Percentiles rank a stretch among this genome's conserved stretches.
Conservation (phyloP, 2,888 invertebrate genomes). For the Panzeria rudis region DNA sequence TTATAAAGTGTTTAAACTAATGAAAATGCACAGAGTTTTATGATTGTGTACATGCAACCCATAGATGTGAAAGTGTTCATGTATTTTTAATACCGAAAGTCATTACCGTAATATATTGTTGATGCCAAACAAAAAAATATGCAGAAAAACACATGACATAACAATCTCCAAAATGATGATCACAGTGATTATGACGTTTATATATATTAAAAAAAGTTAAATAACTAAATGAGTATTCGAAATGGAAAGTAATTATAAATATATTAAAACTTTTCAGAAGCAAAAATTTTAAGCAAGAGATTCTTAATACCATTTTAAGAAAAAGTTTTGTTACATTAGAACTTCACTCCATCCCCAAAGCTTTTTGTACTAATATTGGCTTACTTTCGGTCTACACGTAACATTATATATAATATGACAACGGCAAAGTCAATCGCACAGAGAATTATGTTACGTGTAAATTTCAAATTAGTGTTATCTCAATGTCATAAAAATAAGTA, state of each 20-base stretch:
- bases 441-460: too few relatives aligned
- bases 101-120: conserved; percentile 59
- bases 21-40: conserved; percentile 52
- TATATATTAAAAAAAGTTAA: neutral
- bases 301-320: neutral
- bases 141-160: neutral
- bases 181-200: neutral
- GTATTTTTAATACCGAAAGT: conserved; percentile 56
- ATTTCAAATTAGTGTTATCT: too few relatives aligned
- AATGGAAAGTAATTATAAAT: conserved; percentile 4
- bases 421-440: too few relatives aligned
- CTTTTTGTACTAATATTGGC: too few relatives aligned
- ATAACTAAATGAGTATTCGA: neutral
- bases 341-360: too few relatives aligned
- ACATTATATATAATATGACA: too few relatives aligned
- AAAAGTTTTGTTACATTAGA: too few relatives aligned
- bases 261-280: neutral
- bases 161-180: conserved; percentile 5
- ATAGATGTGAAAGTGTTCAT: conserved; percentile 36
- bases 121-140: neutral
- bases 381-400: too few relatives aligned
- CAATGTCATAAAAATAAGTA: too few relatives aligned
- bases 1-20: conserved; percentile 61
- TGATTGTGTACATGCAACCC: conserved; percentile 10
- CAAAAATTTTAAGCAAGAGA: neutral